phyloP scores from a whole-genome alignment of 2,113 vertebrate genomes.

The Salvelinus alpinus region DNA sequence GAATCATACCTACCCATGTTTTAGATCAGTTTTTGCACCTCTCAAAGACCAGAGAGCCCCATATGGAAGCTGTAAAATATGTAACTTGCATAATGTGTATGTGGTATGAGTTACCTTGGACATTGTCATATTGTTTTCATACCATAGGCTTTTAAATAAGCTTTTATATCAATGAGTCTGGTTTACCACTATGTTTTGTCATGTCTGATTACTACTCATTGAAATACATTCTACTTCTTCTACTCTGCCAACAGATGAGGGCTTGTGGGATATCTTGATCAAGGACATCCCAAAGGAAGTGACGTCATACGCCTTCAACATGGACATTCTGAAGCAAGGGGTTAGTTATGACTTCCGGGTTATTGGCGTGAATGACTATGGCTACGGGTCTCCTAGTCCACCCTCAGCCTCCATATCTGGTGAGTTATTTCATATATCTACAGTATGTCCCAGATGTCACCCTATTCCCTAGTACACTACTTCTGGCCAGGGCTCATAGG shows the following conservation, averaged over 20 bases:
- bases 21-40: not conserved
- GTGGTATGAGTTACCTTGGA: slow-evolving; percentile 53
- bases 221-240: not conserved
- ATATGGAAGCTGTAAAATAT: slow-evolving; percentile 52
- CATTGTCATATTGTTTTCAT: slow-evolving; percentile 21
- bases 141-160: slow-evolving; percentile 23
- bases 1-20: slow-evolving; percentile 31
- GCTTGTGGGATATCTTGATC: slow-evolving; percentile 96
- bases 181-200: not conserved
- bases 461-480: too few relatives aligned
- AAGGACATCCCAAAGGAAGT: slow-evolving; percentile 97
- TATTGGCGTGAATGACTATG: slow-evolving; percentile 93
- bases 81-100: slow-evolving; percentile 59
- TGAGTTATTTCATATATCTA: slow-evolving; percentile 50
- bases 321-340: slow-evolving; percentile 92
- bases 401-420: slow-evolving; percentile 94
- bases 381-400: slow-evolving; percentile 90
- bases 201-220: not conserved
- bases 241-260: slow-evolving; percentile 79
- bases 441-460: not conserved
- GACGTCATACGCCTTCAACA: slow-evolving; percentile 93
- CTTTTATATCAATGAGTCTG: slow-evolving; percentile 14
- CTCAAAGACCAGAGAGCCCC: slow-evolving; percentile 17
- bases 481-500: too few relatives aligned
- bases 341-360: slow-evolving; percentile 97